Evolutionary conservation across 2,797 vertebrate genomes (phyloP).

Genomic region (Propithecus deckenii): DNA sequence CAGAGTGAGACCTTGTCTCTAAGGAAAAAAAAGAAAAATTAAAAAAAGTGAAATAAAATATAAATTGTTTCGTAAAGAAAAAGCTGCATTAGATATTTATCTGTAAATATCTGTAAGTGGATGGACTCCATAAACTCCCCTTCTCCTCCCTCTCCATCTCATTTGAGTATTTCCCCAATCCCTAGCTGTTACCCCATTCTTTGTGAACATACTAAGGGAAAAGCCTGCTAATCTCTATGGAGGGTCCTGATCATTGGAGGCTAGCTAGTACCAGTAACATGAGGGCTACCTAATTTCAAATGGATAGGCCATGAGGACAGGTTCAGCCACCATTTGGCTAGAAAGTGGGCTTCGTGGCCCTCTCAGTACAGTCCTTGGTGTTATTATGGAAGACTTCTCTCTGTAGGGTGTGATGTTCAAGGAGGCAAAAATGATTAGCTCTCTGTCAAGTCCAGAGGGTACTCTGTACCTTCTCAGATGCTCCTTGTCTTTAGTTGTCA

Average conservation of each 20-base stretch:
- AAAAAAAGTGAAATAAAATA: not conserved
- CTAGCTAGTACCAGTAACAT: too few species aligned
- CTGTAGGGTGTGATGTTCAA: not conserved
- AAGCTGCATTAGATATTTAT: not conserved
- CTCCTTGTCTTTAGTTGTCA: not conserved
- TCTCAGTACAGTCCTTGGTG: not conserved
- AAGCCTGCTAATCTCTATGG: not conserved
- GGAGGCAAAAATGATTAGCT: not conserved
- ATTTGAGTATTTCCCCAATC: not conserved
- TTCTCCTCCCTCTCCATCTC: not conserved
- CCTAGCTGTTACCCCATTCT: not conserved
- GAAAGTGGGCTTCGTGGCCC: not conserved
- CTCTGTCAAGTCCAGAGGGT: not conserved
- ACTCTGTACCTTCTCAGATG: not conserved
- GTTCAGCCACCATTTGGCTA: not conserved
- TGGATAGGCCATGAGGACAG: not conserved
- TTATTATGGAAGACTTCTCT: not conserved
- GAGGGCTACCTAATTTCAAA: not conserved
- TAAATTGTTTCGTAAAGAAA: not conserved
- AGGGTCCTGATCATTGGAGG: not conserved
- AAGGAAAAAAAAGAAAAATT: not conserved
- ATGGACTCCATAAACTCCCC: not conserved
- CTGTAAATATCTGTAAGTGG: not conserved
- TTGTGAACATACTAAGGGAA: not conserved
- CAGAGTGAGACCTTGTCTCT: not conserved